phyloP scores from a whole-genome alignment of 2,797 vertebrate genomes.

The Garrulus glandarius region DNA sequence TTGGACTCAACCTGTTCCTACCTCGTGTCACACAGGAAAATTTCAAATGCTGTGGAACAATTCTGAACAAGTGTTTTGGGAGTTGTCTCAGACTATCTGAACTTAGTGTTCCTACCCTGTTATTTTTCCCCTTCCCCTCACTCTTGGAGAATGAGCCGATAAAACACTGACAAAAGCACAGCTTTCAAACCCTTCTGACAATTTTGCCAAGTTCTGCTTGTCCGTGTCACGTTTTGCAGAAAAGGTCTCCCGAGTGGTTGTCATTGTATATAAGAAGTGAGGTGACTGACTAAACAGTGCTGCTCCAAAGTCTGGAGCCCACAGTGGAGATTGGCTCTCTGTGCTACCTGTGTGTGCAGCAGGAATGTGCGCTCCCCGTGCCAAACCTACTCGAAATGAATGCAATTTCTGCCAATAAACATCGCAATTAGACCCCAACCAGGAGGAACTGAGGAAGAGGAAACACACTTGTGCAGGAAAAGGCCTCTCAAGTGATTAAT shows the following conservation, averaged over 20 bases:
- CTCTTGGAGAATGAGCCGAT: not conserved
- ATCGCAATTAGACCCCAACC: not conserved
- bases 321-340: not conserved
- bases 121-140: not conserved
- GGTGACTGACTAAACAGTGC: not conserved
- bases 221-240: not conserved
- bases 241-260: not conserved
- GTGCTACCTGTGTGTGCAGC: not conserved
- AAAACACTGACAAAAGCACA: not conserved
- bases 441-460: not conserved
- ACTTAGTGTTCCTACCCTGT: too few relatives aligned
- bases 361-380: fast-evolving
- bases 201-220: not conserved
- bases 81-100: not conserved
- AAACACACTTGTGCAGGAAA: not conserved
- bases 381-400: not conserved
- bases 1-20: not conserved
- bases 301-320: not conserved
- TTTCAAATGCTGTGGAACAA: not conserved
- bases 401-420: not conserved
- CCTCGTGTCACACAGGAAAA: not conserved
- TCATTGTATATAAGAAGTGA: not conserved
- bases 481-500: not conserved
- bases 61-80: not conserved
- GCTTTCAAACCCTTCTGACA: not conserved